Conservation (phyloP, 30 jellyfish, hydroid and myxozoan genomes). For the Hydractinia symbiolongicarpus region DNA sequence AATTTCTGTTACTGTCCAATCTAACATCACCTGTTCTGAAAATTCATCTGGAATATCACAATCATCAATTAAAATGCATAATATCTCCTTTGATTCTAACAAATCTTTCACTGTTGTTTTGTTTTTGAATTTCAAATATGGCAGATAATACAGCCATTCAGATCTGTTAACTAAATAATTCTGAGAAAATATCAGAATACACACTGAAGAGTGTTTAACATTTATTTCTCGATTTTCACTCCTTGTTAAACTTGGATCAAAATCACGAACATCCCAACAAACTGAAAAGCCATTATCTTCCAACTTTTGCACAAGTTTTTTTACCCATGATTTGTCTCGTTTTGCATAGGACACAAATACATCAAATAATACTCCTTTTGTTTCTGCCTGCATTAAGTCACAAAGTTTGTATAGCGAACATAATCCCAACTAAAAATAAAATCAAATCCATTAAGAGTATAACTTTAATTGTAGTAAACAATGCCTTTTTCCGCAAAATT, state of each 20-base stretch:
- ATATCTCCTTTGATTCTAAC: conserved; percentile 1
- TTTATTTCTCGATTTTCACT: background rate
- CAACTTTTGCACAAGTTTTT: too few species aligned
- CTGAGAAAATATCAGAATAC: background rate
- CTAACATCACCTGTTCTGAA: conserved; percentile 3
- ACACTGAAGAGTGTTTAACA: background rate
- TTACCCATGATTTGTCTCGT: too few species aligned
- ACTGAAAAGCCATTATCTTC: background rate
- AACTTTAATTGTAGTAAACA: too few species aligned
- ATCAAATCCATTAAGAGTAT: too few species aligned
- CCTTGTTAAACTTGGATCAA: background rate
- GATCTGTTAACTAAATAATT: background rate
- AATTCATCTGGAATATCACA: conserved; percentile 15
- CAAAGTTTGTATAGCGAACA: too few species aligned
- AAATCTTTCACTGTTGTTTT: background rate
- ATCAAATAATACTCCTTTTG: too few species aligned
- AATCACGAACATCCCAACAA: background rate
- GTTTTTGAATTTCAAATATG: background rate
- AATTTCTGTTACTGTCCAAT: background rate
- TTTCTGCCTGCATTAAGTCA: too few species aligned
- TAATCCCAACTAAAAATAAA: too few species aligned
- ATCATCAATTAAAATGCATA: background rate
- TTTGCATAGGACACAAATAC: too few species aligned
- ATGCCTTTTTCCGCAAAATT: too few species aligned
- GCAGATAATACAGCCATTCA: background rate